Base-by-base conservation (phyloP, 2,888 invertebrate genomes). In the Acronicta psi region DNA sequence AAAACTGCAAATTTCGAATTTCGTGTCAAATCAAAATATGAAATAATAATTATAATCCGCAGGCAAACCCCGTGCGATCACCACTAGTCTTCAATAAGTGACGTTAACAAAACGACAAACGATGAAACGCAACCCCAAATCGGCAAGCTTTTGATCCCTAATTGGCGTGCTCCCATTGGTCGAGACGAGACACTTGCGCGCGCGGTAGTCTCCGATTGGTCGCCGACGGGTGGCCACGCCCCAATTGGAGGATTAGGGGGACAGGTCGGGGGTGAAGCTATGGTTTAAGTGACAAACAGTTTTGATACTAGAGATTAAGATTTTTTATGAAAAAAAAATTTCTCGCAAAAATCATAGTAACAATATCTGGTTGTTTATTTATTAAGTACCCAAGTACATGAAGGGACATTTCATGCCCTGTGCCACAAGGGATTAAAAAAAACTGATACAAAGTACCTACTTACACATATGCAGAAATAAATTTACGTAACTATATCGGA, bases 61-160 rank as follows among this genome's bases (percentile, higher is more conserved):
- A 57, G 36, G 42, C 66, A 57, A 65, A 76, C 29, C 60, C 69
- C 16, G 31, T 25, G 4, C 8, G 5, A 23, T 7, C 14, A 11
- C 42, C 2, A n/a, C 63, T 74, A 78, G 75, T 71, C 61, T 42
- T 56, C 40, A 61, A 68, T 74, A 76, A 76, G 55, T 55, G 72
- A 55, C 60, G 43, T 45, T 69, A 75, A 78, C 78, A 86, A 85
- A 84, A 79, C 83, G 83, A 81, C 82, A 88, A 91, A 83, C 82
- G 82, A 72, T 76, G 79, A 79, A 86, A 90, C 86, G 86, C 83
- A 90, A 91, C 92, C 93, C 92, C 89, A 91, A 93, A 93, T 86
- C 84, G 86, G 83, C 80, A 63, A 77, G 80, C 86, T 85, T 88
- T 87, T 90, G 89, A 91, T 87, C 88, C 82, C 59, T 92, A 91